phyloP scores from a whole-genome alignment of 2,888 invertebrate genomes.

The Dugesia japonica region DNA sequence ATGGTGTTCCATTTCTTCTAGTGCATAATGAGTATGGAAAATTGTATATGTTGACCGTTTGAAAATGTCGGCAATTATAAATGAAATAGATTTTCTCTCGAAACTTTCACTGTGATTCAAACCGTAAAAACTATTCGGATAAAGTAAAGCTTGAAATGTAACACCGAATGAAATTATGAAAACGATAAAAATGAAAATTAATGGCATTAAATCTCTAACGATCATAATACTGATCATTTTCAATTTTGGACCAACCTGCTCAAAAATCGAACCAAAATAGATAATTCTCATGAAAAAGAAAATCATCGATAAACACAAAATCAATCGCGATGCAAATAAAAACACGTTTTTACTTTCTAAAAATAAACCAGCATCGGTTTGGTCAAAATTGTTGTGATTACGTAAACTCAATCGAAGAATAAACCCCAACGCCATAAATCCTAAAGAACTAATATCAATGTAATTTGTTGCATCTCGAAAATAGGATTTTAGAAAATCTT shows the following conservation, averaged over 20 bases:
- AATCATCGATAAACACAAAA: slow-evolving; percentile 14
- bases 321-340: slow-evolving; percentile 17
- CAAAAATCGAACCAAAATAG: slow-evolving; percentile 24
- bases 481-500: slow-evolving; percentile 5
- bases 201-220: slow-evolving; percentile 31
- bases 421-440: neutral
- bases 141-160: slow-evolving; percentile 28
- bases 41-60: slow-evolving; percentile 22
- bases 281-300: slow-evolving; percentile 30
- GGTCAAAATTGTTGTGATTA: neutral
- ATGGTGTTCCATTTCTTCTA: neutral
- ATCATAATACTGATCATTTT: slow-evolving; percentile 35
- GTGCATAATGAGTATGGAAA: slow-evolving; percentile 11
- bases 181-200: slow-evolving; percentile 30
- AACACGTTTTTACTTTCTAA: neutral
- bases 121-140: slow-evolving; percentile 29
- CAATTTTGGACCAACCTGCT: slow-evolving; percentile 32
- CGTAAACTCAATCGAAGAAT: neutral
- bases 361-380: neutral
- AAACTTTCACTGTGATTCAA: neutral
- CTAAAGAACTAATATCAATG: neutral
- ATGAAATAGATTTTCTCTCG: neutral
- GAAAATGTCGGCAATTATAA: neutral
- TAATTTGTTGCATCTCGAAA: neutral
- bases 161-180: slow-evolving; percentile 33